A percentile compares a stretch with the other conserved stretches of the same genome.
These are phyloP conservation scores for Zelleria hepariella DNA, from an alignment of 2,888 invertebrate genomes.

Conservation along the genomic window DNA sequence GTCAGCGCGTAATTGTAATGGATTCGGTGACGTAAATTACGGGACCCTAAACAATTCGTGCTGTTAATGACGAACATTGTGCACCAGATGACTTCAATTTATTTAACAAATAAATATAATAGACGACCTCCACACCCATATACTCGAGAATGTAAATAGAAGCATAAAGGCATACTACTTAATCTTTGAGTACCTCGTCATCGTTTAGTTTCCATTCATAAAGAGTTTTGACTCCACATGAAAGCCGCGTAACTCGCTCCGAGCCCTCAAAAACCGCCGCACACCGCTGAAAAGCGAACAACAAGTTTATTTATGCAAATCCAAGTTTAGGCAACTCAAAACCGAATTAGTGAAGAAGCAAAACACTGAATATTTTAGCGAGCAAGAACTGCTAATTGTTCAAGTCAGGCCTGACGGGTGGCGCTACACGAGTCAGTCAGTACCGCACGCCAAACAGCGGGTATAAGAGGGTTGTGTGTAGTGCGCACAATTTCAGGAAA, in stretches of 20 bases:
- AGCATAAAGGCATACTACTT: no score
- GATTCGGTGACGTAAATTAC: neutral
- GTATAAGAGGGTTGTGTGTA: neutral
- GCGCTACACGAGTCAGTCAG: neutral
- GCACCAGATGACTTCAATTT: no score
- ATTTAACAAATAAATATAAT: no score
- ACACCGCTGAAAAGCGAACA: neutral
- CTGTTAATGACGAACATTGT: neutral
- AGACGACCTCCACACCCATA: no score
- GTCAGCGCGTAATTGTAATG: neutral
- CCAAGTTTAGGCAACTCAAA: conserved; percentile 7
- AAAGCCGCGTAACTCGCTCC: neutral
- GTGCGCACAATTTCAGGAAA: no score
- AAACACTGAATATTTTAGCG: conserved; percentile 28
- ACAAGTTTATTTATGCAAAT: conserved; percentile 5
- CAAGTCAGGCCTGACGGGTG: neutral
- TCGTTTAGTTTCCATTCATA: no score
- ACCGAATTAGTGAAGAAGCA: conserved; percentile 28
- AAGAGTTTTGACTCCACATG: no score
- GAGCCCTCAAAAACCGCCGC: neutral
- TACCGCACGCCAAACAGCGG: conserved; percentile 4
- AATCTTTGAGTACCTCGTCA: no score
- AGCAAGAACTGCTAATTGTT: conserved; percentile 8
- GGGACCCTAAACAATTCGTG: neutral
- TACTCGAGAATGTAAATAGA: no score